Conservation (phyloP, 2,888 invertebrate species). For the Rhimphoctona megacephalus region DNA sequence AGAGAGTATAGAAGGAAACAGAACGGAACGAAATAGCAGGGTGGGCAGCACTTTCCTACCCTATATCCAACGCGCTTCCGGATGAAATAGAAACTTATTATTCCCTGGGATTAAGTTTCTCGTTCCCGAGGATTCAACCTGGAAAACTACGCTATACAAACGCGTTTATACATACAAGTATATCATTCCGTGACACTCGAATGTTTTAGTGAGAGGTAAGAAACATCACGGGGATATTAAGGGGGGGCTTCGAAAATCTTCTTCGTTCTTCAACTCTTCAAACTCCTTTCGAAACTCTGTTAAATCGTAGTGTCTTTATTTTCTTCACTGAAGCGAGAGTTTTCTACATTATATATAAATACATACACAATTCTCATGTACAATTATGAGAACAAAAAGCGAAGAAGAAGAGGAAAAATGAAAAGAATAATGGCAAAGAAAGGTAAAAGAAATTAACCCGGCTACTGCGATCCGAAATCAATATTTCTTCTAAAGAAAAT, state of each 20-base stretch:
- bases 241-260: conserved; percentile 6
- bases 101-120: conserved; percentile 61
- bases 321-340: neutral
- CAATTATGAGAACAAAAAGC: conserved; percentile 11
- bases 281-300: conserved; percentile 34
- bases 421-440: conserved; percentile 25
- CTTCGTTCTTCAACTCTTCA: conserved; percentile 5
- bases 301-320: conserved; percentile 32
- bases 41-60: neutral
- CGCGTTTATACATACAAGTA: neutral
- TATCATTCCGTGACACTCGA: neutral
- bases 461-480: conserved; percentile 58
- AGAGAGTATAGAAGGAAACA: conserved; percentile 39
- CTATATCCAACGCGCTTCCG: neutral
- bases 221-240: conserved; percentile 69
- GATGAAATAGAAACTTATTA: conserved; percentile 68
- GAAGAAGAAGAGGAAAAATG: conserved; percentile 10
- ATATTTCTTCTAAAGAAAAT: conserved; percentile 57
- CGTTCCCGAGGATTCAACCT: conserved; percentile 30
- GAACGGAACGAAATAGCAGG: conserved; percentile 56
- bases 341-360: conserved; percentile 7
- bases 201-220: conserved; percentile 51
- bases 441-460: conserved; percentile 63
- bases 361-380: conserved; percentile 15
- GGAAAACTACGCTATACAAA: neutral